Percentiles rank a stretch among this genome's conserved stretches.
phyloP scores from a whole-genome alignment of 2,797 vertebrate species.

The Galagoides demidoff region DNA sequence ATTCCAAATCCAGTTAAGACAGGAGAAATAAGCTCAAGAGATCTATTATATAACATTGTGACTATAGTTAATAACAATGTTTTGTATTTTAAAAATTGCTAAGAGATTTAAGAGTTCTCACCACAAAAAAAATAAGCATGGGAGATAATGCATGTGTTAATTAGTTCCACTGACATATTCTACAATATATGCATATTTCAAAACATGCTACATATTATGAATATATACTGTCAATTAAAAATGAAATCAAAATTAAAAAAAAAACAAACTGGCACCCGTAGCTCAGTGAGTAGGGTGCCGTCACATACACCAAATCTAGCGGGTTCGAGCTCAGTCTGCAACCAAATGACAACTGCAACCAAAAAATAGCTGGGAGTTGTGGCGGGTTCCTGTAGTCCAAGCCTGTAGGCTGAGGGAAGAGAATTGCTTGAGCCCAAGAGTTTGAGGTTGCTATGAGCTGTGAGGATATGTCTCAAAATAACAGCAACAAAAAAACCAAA shows the following conservation, averaged over 20 bases:
- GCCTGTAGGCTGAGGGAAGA: no score
- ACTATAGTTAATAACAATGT: not conserved
- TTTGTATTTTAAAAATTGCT: not conserved
- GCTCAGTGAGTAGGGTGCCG: no score
- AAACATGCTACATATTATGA: not conserved
- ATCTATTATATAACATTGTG: not conserved
- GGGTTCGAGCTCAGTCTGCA: no score
- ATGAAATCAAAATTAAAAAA: not conserved
- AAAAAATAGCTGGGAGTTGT: no score
- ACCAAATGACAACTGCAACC: no score
- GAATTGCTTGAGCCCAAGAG: no score
- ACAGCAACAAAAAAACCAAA: not conserved
- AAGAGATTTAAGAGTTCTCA: not conserved
- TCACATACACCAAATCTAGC: no score
- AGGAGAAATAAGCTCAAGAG: not conserved
- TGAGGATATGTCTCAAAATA: no score
- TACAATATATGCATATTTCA: not conserved
- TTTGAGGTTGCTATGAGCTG: no score
- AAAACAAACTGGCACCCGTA: no score
- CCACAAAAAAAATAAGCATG: not conserved
- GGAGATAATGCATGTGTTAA: not conserved
- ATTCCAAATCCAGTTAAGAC: not conserved
- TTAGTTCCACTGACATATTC: not conserved
- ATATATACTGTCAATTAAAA: not conserved
- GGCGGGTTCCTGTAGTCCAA: no score